Percentiles rank a stretch among this genome's conserved stretches.
Conservation (phyloP, 2,113 vertebrate species). For the Heterocephalus glaber region DNA sequence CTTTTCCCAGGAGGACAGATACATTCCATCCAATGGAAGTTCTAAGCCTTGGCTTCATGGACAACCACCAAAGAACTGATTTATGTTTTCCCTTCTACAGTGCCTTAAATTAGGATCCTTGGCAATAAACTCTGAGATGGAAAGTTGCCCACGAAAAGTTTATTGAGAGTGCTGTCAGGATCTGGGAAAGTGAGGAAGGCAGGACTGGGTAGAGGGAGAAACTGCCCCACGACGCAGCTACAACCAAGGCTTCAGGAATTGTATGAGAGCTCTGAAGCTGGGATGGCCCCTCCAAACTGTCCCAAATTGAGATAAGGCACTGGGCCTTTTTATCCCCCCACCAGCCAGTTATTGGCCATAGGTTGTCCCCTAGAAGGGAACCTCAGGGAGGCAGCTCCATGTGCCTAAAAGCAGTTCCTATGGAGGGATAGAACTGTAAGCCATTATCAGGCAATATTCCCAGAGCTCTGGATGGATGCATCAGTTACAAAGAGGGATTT, state of each 20-base stretch:
- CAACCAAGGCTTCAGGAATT: neutral
- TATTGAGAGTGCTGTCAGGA: neutral
- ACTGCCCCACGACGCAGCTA: neutral
- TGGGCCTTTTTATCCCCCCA: neutral
- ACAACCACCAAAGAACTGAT: conserved; percentile 16
- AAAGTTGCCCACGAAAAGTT: neutral
- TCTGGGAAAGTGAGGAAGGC: neutral
- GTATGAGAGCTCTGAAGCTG: neutral
- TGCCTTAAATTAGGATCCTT: conserved; percentile 42
- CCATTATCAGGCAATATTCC: neutral
- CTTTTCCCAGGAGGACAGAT: conserved; percentile 63
- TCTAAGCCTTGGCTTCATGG: conserved; percentile 25
- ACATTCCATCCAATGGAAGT: conserved; percentile 57
- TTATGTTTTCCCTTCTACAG: conserved; percentile 23
- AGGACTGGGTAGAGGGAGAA: neutral
- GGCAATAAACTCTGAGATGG: conserved; percentile 39
- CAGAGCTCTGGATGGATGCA: neutral
- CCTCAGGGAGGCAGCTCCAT: neutral
- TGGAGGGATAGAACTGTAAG: neutral
- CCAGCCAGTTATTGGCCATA: neutral
- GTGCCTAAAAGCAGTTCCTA: neutral
- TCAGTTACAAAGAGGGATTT: neutral
- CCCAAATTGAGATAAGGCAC: neutral
- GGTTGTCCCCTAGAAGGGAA: neutral
- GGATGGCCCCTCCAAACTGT: neutral